Base-by-base conservation (phyloP, 2,113 vertebrate species). In the Alexandromys fortis region DNA sequence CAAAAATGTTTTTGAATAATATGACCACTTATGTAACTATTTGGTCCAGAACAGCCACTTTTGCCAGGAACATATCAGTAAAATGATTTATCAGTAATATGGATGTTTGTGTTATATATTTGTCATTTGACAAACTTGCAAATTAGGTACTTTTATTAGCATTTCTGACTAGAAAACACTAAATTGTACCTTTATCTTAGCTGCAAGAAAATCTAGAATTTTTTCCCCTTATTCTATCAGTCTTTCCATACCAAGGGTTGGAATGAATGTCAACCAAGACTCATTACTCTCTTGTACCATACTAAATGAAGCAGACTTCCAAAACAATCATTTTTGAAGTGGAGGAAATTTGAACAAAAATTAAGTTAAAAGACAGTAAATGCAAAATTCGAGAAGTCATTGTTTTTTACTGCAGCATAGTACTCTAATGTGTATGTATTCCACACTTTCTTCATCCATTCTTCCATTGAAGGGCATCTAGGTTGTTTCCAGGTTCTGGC, bases 111-210 rank as follows among this genome's bases (percentile, higher is more conserved):
- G 55, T 42, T 75, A 67, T 9, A 47, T 88, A 7, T 55, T 89
- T 93, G 93, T 70, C 33, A 55, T 49, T 12, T 88, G 17, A 94
- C 14, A 70, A 68, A 58, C 8, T 95, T 95, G n/a, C 52, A 92
- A 89, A 86, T 21, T 63, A 76, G 42, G 1, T 79, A 72, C 0
- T 75, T 79, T 67, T 65, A 28, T 14, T 17, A 55, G 7, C 72
- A 67, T 94, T 19, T 11, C 5, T 49, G 35, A 17, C 45, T 86
- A 3, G 5, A 21, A 33, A 96, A 93, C 28, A 10, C 45, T 95
- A 95, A 94, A 55, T 89, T 17, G 21, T 61, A 61, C 90, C 49
- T 81, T 89, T 13, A 86, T 68, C 10, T 92, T 86, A 75, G 38
- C 70, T 73, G 52, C 30, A 95, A 89, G 52, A 55, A 5, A 94